Evolutionary conservation across 2,888 invertebrate species (phyloP).

Genomic region (Lumbricus terrestris): DNA sequence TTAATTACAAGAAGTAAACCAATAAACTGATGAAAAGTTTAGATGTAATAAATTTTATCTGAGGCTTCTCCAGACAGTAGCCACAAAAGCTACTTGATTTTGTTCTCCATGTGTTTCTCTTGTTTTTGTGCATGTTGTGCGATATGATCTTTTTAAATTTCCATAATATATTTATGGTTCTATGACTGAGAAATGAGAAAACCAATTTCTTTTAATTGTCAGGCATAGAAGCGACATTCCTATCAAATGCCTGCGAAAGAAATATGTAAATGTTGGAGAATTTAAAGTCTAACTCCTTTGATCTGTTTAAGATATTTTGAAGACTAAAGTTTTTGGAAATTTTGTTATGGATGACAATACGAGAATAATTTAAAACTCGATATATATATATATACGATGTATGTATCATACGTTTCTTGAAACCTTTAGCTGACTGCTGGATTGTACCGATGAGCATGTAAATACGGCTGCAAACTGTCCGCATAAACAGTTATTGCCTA

Average conservation of each 20-base stretch:
- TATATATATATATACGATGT: no score
- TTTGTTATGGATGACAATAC: neutral
- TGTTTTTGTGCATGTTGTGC: neutral
- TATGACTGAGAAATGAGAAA: neutral
- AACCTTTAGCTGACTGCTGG: neutral
- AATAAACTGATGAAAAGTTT: neutral
- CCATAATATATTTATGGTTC: constrained; percentile 3
- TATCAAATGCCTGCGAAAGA: neutral
- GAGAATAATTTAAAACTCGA: neutral
- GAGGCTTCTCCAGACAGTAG: neutral
- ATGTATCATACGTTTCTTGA: no score
- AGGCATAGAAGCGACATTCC: neutral
- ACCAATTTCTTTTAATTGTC: neutral
- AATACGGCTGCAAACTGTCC: neutral
- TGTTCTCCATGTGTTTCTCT: neutral
- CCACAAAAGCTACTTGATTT: neutral
- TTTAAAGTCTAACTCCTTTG: neutral
- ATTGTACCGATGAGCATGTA: neutral
- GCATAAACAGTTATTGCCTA: constrained; percentile 3
- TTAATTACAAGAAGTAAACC: neutral
- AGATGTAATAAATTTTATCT: neutral
- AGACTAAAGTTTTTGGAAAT: neutral
- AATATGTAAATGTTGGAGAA: neutral
- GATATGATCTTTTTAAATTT: neutral
- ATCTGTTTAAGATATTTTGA: neutral